Base-by-base conservation (phyloP, 2,113 vertebrate species). In the Vicugna pacos region DNA sequence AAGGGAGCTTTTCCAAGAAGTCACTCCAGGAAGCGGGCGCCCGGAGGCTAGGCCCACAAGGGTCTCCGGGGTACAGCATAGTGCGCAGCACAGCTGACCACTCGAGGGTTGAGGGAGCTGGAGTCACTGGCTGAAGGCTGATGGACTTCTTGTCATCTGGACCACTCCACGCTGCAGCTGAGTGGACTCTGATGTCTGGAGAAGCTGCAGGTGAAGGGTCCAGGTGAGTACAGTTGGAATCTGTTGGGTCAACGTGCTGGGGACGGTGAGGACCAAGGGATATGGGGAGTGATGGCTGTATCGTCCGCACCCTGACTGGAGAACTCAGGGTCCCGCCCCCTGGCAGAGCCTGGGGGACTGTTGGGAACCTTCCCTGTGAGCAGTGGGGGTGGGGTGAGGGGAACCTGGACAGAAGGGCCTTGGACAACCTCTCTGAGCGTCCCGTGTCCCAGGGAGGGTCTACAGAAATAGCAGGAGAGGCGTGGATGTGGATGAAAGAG, bases 81-180 rank as follows among this genome's bases (percentile, higher is more conserved):
- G 15, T 1, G 1, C 0, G 32, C 11, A 10, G 19, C n/a, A 26
- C 72, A n/a, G 38, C 62, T n/a, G 20, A 30, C 15, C n/a, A 0
- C n/a, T 19, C 1, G 7, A 15, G 32, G 24, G 20, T 14, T 2
- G 4, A 54, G n/a, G 83, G 75, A 1, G 20, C 38, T 2, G 22
- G n/a, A 3, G 28, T 10, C 20, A 6, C 4, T 9, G 1, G 28
- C 38, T 10, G 24, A 87, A 17, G 22, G 69, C 8, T 7, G 46
- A 32, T 28, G 58, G 5, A 1, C 6, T 72, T 73, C 26, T 15
- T 15, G 32, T 26, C 56, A 10, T 16, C 3, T 20, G 50, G 38
- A 32, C 3, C 12, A 12, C 22, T 30, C 32, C 24, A 30, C 0
- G 3, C 6, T 5, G 20, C 26, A 14, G 50, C 16, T 0, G 24